Evolutionary conservation across 2,797 vertebrate genomes (phyloP).

Genomic region (Manis pentadactyla): DNA sequence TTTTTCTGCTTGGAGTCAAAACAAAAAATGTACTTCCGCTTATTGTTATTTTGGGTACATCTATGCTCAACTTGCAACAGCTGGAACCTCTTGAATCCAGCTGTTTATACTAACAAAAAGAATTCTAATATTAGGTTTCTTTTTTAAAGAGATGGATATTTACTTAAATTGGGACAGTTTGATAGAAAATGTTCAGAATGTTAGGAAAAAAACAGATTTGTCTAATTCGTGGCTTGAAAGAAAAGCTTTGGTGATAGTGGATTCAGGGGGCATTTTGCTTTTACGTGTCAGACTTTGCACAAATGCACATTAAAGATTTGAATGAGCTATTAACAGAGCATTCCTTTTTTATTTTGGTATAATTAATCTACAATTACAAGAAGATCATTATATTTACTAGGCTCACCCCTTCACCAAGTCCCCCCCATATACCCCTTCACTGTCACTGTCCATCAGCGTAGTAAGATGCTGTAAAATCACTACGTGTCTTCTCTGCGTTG

Average conservation of each 20-base stretch:
- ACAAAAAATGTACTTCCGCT: constrained; percentile 1
- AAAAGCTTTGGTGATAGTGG: constrained; percentile 57
- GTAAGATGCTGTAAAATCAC: no score
- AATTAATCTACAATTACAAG: no score
- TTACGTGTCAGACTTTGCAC: constrained; percentile 44
- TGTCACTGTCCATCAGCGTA: no score
- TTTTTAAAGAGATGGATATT: constrained; percentile 59
- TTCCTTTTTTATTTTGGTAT: no score
- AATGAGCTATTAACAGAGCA: constrained; percentile 22
- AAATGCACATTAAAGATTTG: constrained; percentile 50
- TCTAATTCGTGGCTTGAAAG: constrained; percentile 54
- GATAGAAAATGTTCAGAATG: constrained; percentile 59
- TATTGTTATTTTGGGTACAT: constrained; percentile 62
- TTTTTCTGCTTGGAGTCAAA: constrained; percentile 52
- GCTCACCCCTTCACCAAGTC: no score
- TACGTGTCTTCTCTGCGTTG: no score
- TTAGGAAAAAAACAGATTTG: constrained; percentile 57
- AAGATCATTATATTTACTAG: no score
- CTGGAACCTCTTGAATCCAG: constrained; percentile 53
- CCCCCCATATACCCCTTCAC: no score
- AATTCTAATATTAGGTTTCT: constrained; percentile 68
- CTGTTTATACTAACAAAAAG: constrained; percentile 61
- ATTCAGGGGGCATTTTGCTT: constrained; percentile 48
- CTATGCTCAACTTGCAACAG: constrained; percentile 57
- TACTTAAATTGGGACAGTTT: constrained; percentile 50